These are phyloP conservation scores for Chloroclystis v-ata DNA, from an alignment of 2,888 invertebrate species.

Conservation along the genomic window DNA sequence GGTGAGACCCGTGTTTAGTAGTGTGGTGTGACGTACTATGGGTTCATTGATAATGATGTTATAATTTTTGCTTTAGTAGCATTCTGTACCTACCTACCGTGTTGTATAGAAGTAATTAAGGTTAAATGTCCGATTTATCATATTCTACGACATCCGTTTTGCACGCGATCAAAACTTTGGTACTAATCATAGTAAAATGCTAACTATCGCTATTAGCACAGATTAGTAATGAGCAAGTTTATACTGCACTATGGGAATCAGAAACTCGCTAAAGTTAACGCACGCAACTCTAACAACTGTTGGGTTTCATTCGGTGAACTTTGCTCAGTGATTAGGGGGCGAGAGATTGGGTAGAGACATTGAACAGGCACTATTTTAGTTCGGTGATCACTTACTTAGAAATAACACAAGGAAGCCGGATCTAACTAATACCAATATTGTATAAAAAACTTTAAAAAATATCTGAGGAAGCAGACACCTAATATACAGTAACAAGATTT, in stretches of 20 bases:
- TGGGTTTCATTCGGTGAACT: slow-evolving; percentile 10
- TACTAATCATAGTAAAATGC: slow-evolving; percentile 2
- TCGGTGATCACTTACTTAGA: too few relatives aligned
- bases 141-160: slow-evolving; percentile 28
- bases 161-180: slow-evolving; percentile 33
- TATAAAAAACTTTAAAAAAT: too few relatives aligned
- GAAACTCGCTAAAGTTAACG: slow-evolving; percentile 44
- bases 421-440: too few relatives aligned
- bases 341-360: not conserved
- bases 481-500: not conserved
- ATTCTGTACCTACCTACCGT: too few relatives aligned
- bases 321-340: not conserved
- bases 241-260: slow-evolving; percentile 30
- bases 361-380: too few relatives aligned
- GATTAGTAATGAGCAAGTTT: slow-evolving; percentile 35
- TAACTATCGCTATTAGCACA: slow-evolving; percentile 36
- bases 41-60: too few relatives aligned
- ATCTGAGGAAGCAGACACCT: too few relatives aligned
- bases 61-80: too few relatives aligned
- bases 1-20: too few relatives aligned
- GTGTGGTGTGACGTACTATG: too few relatives aligned
- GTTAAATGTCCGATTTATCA: slow-evolving; percentile 31
- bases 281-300: slow-evolving; percentile 33
- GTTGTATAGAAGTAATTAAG: slow-evolving; percentile 24
- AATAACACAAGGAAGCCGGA: too few relatives aligned